Evolutionary conservation across 2,797 vertebrate species (phyloP), one percentile per base, ranked within the genome.

Genomic region (Sylvilagus floridanus): DNA sequence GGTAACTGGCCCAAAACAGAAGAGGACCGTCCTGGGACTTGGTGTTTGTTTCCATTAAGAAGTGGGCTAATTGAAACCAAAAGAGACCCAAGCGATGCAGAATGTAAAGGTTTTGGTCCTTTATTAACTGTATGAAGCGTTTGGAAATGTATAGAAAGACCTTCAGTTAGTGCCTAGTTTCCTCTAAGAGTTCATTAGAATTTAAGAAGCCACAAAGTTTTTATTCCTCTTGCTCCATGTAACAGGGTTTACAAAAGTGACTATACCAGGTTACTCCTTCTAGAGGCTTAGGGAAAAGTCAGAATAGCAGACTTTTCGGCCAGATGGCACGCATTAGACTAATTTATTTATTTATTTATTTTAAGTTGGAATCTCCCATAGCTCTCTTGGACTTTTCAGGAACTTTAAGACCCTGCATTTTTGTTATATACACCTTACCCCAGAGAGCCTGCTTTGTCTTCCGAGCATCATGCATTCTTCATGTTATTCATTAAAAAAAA

Each of bases 371-470:
- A 17, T 47, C n/a, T 19, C 28, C 69, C 24, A n/a, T n/a, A 24
- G 4, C 16, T 63, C 22, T 26, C 24, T 72, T 57, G 17, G 35
- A 37, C 32, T 57, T 82, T 75, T 81, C 1, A 75, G 42, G 72
- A 90, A 87, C 69, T 86, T 62, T 78, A 87, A 52, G 87, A 68
- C 63, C 21, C 21, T 52, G 7, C 5, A 11, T 62, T 85, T 75
- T 76, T 60, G 24, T 11, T 5, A 35, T 22, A 24, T 37, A 37
- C 8, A 52, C 30, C 10, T 85, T 57, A 17, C 16, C 35, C 14
- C 19, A 32, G 62, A 69, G 0, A 92, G 9, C 13, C 24, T 86
- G 21, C 21, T 69, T 21, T 66, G 30, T 50, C 62, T 62, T 65
- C 10, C 0, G 5, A 77, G 35, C 57, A 62, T 32, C 2, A 28